Base-by-base conservation (phyloP, 2,888 invertebrate species). In the Caenorhabditis becei region DNA sequence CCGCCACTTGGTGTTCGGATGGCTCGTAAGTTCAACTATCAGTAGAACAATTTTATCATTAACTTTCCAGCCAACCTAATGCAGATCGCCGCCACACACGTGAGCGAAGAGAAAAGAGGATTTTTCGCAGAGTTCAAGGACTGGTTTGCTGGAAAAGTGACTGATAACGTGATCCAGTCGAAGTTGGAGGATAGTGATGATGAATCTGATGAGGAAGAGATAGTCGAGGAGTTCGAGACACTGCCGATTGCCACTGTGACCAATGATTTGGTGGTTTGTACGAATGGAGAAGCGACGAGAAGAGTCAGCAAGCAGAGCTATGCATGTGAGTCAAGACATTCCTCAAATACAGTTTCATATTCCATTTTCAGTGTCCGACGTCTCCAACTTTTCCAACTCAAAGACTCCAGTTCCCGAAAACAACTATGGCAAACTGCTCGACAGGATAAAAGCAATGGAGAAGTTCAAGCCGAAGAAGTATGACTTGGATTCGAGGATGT, bases 1-100 rank as follows among this genome's bases (percentile, higher is more conserved):
- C 87, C 84, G 26, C 89, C 89, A 1, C 83, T 89, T 28, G 88
- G 88, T 53, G 78, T 89, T 56, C 86, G 86, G 61, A 89, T 88
- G 86, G 83, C 88, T 58, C 86, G 83, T 83, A 51, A 66, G 70
- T 63, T 23, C 35, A 35, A 35, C 35, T 5, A 35, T 35, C 35
- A 8, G 7, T 35, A 10, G 35, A 35, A 56, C 32, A n/a, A n/a
- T n/a, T n/a, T n/a, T n/a, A n/a, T n/a, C n/a, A n/a, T n/a, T n/a
- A n/a, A 8, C 16, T 54, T 49, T 74, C 8, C 7, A 69, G 77
- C 77, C 0, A 69, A 77, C 24, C 41, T 77, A 11, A 77, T 77
- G 69, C 63, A 70, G 59, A 65, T 74, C 5, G 74, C 74, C 10
- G 74, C 74, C 10, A 74, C 74, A 2, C 74, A 74, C 28, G 66